Conservation (phyloP, 1,140 invertebrate genomes). For the Drosophila subobscura region DNA sequence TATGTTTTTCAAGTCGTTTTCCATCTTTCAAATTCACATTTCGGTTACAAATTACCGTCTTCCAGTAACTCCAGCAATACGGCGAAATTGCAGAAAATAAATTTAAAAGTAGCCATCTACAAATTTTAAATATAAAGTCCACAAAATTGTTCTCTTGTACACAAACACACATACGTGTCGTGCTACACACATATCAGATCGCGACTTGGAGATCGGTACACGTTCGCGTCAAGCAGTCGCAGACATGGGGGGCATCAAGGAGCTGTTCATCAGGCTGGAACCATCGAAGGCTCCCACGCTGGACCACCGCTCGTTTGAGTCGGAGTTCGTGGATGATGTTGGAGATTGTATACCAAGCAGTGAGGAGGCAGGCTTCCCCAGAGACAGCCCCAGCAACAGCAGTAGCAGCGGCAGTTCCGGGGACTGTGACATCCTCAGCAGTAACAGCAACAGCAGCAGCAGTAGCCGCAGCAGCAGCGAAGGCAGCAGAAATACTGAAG, state of each 20-base stretch:
- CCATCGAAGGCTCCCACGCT: conserved; percentile 56
- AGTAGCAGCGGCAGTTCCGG: conserved; percentile 17
- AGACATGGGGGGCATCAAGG: conserved; percentile 57
- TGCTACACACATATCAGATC: too few relatives aligned
- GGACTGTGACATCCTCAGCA: conserved; percentile 9
- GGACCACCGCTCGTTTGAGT: conserved; percentile 50
- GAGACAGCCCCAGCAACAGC: conserved; percentile 14
- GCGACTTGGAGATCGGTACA: not conserved
- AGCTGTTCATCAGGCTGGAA: conserved; percentile 57
- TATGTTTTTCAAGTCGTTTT: conserved; percentile 9
- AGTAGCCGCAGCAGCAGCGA: conserved; percentile 2
- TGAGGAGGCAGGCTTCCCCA: conserved; percentile 1
- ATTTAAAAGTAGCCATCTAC: conserved; percentile 60
- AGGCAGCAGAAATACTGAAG: not conserved
- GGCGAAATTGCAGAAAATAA: conserved; percentile 40
- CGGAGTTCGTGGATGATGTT: conserved; percentile 46
- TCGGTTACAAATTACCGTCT: conserved; percentile 19
- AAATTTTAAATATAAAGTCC: conserved; percentile 63
- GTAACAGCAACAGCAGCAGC: conserved; percentile 12
- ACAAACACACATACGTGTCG: conserved; percentile 1
- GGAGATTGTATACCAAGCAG: conserved; percentile 13
- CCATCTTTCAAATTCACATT: conserved; percentile 34
- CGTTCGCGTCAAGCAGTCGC: not conserved
- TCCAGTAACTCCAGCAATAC: conserved; percentile 5
- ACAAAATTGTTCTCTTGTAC: conserved; percentile 23